Evolutionary conservation across 2,797 vertebrate genomes (phyloP).

Genomic region (Pelodytes ibericus): DNA sequence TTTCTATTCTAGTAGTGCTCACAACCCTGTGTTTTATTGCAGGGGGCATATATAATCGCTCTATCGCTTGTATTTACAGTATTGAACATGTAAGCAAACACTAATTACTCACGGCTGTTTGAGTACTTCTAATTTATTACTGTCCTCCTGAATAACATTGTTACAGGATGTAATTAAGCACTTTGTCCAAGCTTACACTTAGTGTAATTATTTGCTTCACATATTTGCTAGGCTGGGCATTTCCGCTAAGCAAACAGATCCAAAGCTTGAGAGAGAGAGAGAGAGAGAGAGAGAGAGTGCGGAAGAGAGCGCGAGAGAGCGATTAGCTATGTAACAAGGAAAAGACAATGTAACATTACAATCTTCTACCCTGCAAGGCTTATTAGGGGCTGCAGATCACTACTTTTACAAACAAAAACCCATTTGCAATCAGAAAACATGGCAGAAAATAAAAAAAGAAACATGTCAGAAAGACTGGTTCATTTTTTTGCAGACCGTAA

Average conservation of each 20-base stretch:
- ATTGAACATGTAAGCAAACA: not conserved
- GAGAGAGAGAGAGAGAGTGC: too few relatives aligned
- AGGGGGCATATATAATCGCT: not conserved
- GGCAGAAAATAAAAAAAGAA: too few relatives aligned
- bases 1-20: too few relatives aligned
- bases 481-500: too few relatives aligned
- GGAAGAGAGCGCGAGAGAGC: too few relatives aligned
- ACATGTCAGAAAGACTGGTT: too few relatives aligned
- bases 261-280: too few relatives aligned
- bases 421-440: too few relatives aligned
- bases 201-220: constrained; percentile 19
- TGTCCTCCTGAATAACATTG: not conserved
- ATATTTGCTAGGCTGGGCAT: not conserved
- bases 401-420: too few relatives aligned
- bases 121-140: constrained; percentile 23
- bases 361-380: too few relatives aligned
- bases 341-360: not conserved
- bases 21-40: too few relatives aligned
- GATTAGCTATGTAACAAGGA: not conserved
- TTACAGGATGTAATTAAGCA: constrained; percentile 34
- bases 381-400: too few relatives aligned
- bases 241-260: constrained; percentile 15
- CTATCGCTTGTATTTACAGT: not conserved
- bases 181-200: constrained; percentile 18
- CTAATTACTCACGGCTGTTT: constrained; percentile 13